A percentile compares a stretch with the other conserved stretches of the same genome.
Conservation (phyloP, 2,113 vertebrate genomes). For the Phodopus roborovskii region DNA sequence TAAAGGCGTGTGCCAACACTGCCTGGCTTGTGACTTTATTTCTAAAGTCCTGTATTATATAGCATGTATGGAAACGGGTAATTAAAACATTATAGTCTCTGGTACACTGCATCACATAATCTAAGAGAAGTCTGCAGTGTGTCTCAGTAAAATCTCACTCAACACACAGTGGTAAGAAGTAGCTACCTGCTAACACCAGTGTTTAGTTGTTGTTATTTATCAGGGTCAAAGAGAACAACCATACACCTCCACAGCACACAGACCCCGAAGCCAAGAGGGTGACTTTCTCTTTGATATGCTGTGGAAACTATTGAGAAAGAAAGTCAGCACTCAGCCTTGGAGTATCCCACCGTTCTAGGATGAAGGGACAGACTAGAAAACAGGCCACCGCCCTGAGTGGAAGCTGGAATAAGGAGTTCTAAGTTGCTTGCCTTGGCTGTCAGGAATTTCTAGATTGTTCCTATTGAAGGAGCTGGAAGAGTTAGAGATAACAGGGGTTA, state of each 20-base stretch:
- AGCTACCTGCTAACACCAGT: background rate
- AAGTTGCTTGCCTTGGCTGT: background rate
- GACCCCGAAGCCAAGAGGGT: background rate
- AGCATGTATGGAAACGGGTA: background rate
- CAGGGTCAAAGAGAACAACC: background rate
- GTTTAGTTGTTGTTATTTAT: background rate
- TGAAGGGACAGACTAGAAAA: background rate
- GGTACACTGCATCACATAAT: background rate
- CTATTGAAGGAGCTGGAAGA: background rate
- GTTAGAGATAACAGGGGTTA: background rate
- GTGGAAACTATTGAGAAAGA: background rate
- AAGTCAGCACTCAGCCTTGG: background rate
- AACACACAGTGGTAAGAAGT: background rate
- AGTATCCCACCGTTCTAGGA: background rate
- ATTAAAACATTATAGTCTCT: slow-evolving; percentile 11
- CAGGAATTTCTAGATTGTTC: background rate
- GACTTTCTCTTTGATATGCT: background rate
- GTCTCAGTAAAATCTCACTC: background rate
- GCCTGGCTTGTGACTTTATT: background rate
- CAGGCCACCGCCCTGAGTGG: background rate
- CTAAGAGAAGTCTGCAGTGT: background rate
- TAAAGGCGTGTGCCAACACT: too few relatives aligned
- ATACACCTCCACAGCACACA: background rate
- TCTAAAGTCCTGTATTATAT: background rate
- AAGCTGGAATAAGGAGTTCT: background rate